These are phyloP conservation scores for Pediacus dermestoides DNA, from an alignment of 2,888 invertebrate species.

Conservation along the genomic window DNA sequence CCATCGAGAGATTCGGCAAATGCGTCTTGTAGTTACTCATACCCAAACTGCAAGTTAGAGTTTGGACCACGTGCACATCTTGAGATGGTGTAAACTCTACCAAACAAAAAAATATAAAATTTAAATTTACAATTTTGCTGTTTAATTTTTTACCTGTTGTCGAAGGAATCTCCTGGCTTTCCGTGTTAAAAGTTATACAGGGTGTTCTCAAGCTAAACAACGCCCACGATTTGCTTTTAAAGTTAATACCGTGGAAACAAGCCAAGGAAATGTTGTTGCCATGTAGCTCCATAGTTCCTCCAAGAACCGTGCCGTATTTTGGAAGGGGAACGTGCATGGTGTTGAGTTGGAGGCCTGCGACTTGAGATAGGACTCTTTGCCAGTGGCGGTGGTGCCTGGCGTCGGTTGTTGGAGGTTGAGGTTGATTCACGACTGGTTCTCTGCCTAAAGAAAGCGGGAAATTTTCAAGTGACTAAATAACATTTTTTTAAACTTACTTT, in stretches of 20 bases:
- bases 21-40: constrained; percentile 66
- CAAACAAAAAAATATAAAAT: constrained; percentile 14
- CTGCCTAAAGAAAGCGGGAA: constrained; percentile 10
- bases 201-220: constrained; percentile 91
- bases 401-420: constrained; percentile 22
- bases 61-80: constrained; percentile 83
- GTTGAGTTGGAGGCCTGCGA: constrained; percentile 76
- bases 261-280: constrained; percentile 90
- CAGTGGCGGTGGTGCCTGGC: constrained; percentile 68
- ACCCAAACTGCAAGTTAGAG: constrained; percentile 84
- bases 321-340: constrained; percentile 68
- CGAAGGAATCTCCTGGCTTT: constrained; percentile 81
- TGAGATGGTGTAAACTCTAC: constrained; percentile 48
- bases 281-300: constrained; percentile 84
- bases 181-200: constrained; percentile 87
- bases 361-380: constrained; percentile 82
- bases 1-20: constrained; percentile 92
- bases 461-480: constrained; percentile 1
- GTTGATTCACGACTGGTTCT: constrained; percentile 6
- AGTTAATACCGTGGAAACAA: constrained; percentile 96
- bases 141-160: too few relatives aligned
- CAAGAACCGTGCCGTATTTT: constrained; percentile 73
- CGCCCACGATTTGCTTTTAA: constrained; percentile 94
- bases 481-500: constrained; percentile 30
- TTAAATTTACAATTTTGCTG: constrained; percentile 8